phyloP scores from a whole-genome alignment of 1,140 invertebrate species.

The Drosophila arawakana region DNA sequence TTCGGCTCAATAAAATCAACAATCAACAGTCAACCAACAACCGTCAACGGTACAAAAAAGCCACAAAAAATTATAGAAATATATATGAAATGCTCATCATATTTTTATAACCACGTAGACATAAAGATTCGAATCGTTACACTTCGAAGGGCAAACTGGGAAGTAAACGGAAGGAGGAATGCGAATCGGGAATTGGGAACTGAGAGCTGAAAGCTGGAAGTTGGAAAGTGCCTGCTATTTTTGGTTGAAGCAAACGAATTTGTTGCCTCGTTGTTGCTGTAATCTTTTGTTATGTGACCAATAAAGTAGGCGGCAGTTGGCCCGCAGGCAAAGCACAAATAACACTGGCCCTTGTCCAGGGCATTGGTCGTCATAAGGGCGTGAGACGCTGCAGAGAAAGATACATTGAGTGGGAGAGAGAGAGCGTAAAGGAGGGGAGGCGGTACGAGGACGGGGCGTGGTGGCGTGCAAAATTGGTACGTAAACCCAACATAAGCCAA shows the following conservation, averaged over 20 bases:
- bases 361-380: slow-evolving; percentile 43
- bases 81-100: slow-evolving; percentile 73
- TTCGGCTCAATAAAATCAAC: slow-evolving; percentile 41
- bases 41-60: slow-evolving; percentile 21
- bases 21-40: slow-evolving; percentile 17
- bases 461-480: slow-evolving; percentile 65
- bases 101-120: slow-evolving; percentile 77
- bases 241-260: slow-evolving; percentile 43
- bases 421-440: not conserved
- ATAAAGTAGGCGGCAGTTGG: slow-evolving; percentile 73
- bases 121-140: slow-evolving; percentile 69
- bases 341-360: slow-evolving; percentile 21
- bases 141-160: slow-evolving; percentile 3
- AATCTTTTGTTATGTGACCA: slow-evolving; percentile 81
- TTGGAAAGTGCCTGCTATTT: slow-evolving; percentile 14
- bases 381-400: slow-evolving; percentile 23
- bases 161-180: not conserved
- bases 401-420: not conserved
- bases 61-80: slow-evolving; percentile 35
- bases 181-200: slow-evolving; percentile 6
- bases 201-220: slow-evolving; percentile 21
- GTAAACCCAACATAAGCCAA: slow-evolving; percentile 73
- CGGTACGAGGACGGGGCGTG: not conserved
- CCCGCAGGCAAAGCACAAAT: slow-evolving; percentile 44
- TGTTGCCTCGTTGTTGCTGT: slow-evolving; percentile 51